These are phyloP conservation scores for Passer montanus DNA, from an alignment of 2,113 vertebrate species.

Conservation along the genomic window DNA sequence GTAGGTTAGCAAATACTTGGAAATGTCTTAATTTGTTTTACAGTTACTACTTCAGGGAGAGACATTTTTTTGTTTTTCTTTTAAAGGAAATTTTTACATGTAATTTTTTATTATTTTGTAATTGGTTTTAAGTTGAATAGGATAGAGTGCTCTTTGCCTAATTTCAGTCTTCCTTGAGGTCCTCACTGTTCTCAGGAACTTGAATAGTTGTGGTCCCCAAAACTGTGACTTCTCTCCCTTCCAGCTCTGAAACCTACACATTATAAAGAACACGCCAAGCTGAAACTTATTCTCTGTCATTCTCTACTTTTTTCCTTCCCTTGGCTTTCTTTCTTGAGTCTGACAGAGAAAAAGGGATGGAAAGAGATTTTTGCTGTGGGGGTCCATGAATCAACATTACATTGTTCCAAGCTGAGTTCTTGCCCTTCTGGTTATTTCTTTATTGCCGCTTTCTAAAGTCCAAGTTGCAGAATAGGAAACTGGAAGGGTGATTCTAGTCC, in stretches of 20 bases:
- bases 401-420: neutral
- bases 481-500: neutral
- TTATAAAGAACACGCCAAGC: neutral
- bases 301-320: neutral
- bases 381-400: neutral
- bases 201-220: neutral
- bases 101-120: neutral
- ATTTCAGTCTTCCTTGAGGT: neutral
- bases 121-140: neutral
- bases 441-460: neutral
- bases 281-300: neutral
- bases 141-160: neutral
- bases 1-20: constrained; percentile 79
- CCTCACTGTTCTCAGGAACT: neutral
- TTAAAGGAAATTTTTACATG: neutral
- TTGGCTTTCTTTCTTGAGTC: constrained; percentile 11
- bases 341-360: neutral
- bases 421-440: neutral
- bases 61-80: neutral
- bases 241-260: neutral
- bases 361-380: neutral
- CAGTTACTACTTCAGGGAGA: constrained; percentile 63
- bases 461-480: neutral
- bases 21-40: constrained; percentile 81
- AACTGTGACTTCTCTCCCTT: neutral